Base-by-base conservation (phyloP, 2,888 invertebrate species). In the Papilio protenor region DNA sequence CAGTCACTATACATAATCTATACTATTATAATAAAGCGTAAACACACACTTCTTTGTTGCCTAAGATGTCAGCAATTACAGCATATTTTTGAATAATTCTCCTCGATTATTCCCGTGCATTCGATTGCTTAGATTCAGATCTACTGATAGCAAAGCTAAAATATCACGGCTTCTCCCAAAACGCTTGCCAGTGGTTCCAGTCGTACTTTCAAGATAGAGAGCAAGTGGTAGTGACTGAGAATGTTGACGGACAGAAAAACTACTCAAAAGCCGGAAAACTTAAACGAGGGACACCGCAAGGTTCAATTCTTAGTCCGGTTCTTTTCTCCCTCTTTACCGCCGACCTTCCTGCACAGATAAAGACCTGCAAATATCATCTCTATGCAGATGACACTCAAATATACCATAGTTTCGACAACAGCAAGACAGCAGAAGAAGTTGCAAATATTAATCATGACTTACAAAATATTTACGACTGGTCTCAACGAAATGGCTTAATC, bases 101-200 rank as follows among this genome's bases (percentile, higher is more conserved):
- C 11, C 70, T 76, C 16, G 76, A 76, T 21, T 76, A 70, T 27
- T 76, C 76, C 11, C 57, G 76, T 2, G 70, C 70, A 2, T 76
- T 76, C 27, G 76, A 76, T 52, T 76, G 76, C 70, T 23, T 70
- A 10, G 23, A 76, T 61, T 21, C 27, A 61, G 23, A 61, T 61
- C 21, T 61, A 61, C 61, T 61, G 27, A 61, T 61, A 61, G 61
- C 61, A 61, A 61, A 61, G 14, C 12, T 27, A 61, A 61, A 21
- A 49, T 61, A 61, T 61, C 61, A 61, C 27, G 61, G 61, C 61
- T 61, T 61, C 21, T n/a, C 12, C n/a, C 12, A 21, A 12, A 61
- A 27, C 61, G n/a, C 61, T 23, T 61, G 61, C 61, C n/a, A 61
- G 61, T 61, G 61, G 61, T 61, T 61, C 14, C 27, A 21, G 61